Evolutionary conservation across 1,140 invertebrate genomes (phyloP), one percentile per base, ranked within the genome.

Genomic region (Ylistrum balloti): DNA sequence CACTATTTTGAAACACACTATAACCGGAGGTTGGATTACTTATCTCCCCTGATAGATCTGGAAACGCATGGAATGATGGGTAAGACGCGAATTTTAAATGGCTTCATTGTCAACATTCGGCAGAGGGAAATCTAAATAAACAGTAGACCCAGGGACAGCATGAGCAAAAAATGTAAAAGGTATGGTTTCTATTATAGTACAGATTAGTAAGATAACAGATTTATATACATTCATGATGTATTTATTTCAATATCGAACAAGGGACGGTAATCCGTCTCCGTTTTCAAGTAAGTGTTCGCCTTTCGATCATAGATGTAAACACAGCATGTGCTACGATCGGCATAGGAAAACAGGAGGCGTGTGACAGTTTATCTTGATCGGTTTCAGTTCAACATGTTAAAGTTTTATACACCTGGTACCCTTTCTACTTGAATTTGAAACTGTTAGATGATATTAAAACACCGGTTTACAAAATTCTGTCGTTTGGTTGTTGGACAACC

Each of bases 61-160:
- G 56, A 74, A 74, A 9, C 56, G 56, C 22, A 74, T 11, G 56
- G 56, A 74, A 74, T 74, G 56, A 74, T 74, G 56, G 56, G 56
- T 74, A 74, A 74, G 56, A 74, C 56, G 56, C 56, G 56, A 74
- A 74, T 74, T 74, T 74, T 74, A 74, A 74, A 74, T 74, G 56
- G 56, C 56, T 28, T 74, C 56, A 74, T 74, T 74, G 56, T 74
- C 56, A 74, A 74, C 56, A 74, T 2, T 74, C 22, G 56, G 56
- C n/a, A 28, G 56, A 74, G n/a, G 28, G 28, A 28, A 5, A 0
- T 74, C n/a, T 74, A 28, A 74, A 74, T 74, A 74, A 74, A n/a
- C 56, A 74, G 22, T 28, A n/a, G 56, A 74, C 56, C 56, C 56
- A 22, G 56, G 56, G n/a, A 28, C 56, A 74, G 56, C 22, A 74